Conservation (phyloP, 2,113 vertebrate genomes). For the Oophaga pumilio region DNA sequence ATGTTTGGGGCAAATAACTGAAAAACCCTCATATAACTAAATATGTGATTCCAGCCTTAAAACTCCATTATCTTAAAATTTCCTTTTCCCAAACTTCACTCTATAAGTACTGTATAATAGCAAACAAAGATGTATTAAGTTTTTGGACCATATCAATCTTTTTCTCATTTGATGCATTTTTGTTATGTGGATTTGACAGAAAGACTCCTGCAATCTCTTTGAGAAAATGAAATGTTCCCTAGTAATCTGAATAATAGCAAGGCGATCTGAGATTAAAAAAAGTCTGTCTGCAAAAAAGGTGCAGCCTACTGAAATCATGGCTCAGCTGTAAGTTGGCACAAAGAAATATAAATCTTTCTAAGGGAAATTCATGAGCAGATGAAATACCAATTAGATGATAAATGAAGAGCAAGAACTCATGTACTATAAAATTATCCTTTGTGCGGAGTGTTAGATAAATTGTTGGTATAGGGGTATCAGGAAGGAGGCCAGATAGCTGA, state of each 20-base stretch:
- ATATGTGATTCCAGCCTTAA: background rate
- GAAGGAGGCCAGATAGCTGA: constrained; percentile 45
- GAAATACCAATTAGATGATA: constrained; percentile 51
- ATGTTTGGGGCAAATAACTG: no score
- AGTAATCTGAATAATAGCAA: constrained; percentile 12
- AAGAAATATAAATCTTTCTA: constrained; percentile 43
- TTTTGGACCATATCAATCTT: background rate
- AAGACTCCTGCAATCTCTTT: background rate
- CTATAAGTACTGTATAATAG: background rate
- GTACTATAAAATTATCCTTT: constrained; percentile 28
- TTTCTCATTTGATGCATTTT: constrained; percentile 16
- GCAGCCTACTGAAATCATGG: background rate
- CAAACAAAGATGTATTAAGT: background rate
- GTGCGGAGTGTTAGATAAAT: constrained; percentile 15
- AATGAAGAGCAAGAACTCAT: constrained; percentile 42
- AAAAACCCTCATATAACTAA: no score
- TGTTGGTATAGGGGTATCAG: constrained; percentile 46
- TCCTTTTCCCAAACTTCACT: background rate
- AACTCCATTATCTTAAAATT: background rate
- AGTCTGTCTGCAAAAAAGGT: background rate
- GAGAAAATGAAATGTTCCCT: background rate
- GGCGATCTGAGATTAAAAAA: background rate
- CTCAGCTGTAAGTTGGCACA: constrained; percentile 18
- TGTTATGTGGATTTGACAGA: background rate
- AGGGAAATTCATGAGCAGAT: constrained; percentile 22